Conservation (phyloP, 37 sponge, comb jelly and placozoan genomes). For the Cladorhizidae sp. region DNA sequence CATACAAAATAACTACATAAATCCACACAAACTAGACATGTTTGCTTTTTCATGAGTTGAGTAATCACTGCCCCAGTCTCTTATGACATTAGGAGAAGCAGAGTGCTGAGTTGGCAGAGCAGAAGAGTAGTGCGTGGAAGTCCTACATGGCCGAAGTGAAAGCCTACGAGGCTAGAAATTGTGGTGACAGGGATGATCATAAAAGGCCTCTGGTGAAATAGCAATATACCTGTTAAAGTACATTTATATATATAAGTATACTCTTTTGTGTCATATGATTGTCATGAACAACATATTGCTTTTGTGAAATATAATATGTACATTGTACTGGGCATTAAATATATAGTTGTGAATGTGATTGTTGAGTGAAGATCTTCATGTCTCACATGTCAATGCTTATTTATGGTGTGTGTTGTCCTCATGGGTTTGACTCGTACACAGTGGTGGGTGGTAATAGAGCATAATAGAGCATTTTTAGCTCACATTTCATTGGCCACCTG, state of each 20-base stretch:
- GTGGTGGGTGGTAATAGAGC: too few species aligned
- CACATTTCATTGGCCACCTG: too few species aligned
- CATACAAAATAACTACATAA: not conserved
- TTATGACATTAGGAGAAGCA: conserved; percentile 51
- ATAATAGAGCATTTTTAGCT: too few species aligned
- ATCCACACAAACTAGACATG: not conserved
- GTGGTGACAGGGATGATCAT: conserved; percentile 68
- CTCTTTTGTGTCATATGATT: not conserved
- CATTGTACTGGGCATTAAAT: too few species aligned
- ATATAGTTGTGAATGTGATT: too few species aligned
- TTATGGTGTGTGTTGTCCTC: too few species aligned
- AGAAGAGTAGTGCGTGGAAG: conserved; percentile 85
- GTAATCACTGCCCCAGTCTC: conserved; percentile 1
- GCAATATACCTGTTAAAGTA: not conserved
- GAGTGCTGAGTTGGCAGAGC: conserved; percentile 26
- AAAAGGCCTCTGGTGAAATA: conserved; percentile 91
- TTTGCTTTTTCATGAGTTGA: not conserved
- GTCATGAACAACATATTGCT: not conserved
- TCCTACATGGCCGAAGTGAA: conserved; percentile 94
- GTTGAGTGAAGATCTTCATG: too few species aligned
- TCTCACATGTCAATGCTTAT: too few species aligned
- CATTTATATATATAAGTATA: not conserved
- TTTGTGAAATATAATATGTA: not conserved
- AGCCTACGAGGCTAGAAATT: conserved; percentile 67
- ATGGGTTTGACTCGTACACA: too few species aligned